Base-by-base conservation (phyloP, 1,140 invertebrate genomes). In the Bombus polaris region DNA sequence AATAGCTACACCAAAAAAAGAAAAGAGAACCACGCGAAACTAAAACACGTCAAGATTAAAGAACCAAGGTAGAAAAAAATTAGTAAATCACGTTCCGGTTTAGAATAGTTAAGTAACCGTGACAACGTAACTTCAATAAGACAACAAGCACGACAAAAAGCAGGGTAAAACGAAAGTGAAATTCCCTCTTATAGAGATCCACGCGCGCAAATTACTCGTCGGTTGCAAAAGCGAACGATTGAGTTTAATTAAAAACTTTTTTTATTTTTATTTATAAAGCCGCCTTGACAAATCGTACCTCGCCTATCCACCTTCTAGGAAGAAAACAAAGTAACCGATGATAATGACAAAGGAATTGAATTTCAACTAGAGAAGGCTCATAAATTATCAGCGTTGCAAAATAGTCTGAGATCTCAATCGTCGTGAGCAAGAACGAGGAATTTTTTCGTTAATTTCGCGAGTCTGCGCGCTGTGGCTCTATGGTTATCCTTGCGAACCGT, bases 361-460 rank as follows among this genome's bases (percentile, higher is more conserved):
- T 37, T 79, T 22, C 66, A 28, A 9, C 8, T 8, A 0, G 10
- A 6, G 59, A 32, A 18, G 39, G 10, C 4, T 57, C 44, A 25
- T 83, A 77, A 68, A 77, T 70, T 32, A 57, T 35, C 6, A 37
- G 9, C 18, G 28, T 83, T 83, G 65, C 81, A 77, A 83, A 76
- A 83, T 10, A 35, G 15, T 18, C 25, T 8, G 32, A 53, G 59
- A 76, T 83, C 75, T 77, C 47, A 35, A 78, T 75, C 81, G 10
- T 25, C 18, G 5, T 28, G 22, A 25, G 37, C 65, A 59, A 22
- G n/a, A 71, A 71, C 59, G 32, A 53, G 13, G 10, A 32, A 80
- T 66, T 59, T 72, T 68, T 87, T 80, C 71, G 59, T 65, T 42
- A 32, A 81, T 68, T 87, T 79, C 44, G 28, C 42, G 35, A 42